Evolutionary conservation across 2,113 vertebrate species (phyloP).

Genomic region (Ptilonorhynchus violaceus): DNA sequence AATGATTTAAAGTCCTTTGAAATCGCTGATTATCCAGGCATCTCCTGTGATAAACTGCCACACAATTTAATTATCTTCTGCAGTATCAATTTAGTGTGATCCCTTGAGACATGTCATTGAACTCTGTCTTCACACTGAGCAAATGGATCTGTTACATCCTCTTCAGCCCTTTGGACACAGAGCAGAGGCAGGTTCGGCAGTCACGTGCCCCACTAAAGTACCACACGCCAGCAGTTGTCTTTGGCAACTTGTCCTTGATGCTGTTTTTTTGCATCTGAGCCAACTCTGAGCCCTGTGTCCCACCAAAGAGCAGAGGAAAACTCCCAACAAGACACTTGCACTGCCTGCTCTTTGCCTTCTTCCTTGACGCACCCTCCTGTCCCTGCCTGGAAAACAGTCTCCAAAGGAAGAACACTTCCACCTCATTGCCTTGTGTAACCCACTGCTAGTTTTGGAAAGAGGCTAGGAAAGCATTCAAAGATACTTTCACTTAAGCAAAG

Average conservation of each 20-base stretch:
- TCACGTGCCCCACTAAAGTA: fast-evolving
- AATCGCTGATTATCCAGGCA: neutral
- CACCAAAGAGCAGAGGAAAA: fast-evolving
- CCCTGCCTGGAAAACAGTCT: neutral
- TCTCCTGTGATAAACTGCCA: conserved; percentile 18
- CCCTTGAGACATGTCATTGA: neutral
- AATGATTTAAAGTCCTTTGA: conserved; percentile 2
- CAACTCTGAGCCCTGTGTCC: neutral
- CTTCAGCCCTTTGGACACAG: neutral
- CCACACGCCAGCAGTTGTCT: neutral
- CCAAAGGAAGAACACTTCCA: neutral
- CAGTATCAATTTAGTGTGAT: neutral
- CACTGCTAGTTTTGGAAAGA: neutral
- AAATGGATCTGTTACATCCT: neutral
- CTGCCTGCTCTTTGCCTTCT: neutral
- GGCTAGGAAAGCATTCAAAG: neutral
- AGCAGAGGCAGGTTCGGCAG: fast-evolving
- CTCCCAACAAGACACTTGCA: neutral
- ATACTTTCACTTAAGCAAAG: neutral
- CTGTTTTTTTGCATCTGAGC: neutral
- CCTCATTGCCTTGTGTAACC: neutral
- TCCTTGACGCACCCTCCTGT: neutral
- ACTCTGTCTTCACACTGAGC: neutral
- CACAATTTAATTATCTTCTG: conserved; percentile 18
- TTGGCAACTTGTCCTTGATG: neutral